Conservation (phyloP, 2,113 vertebrate species). For the Girardinichthys multiradiatus region DNA sequence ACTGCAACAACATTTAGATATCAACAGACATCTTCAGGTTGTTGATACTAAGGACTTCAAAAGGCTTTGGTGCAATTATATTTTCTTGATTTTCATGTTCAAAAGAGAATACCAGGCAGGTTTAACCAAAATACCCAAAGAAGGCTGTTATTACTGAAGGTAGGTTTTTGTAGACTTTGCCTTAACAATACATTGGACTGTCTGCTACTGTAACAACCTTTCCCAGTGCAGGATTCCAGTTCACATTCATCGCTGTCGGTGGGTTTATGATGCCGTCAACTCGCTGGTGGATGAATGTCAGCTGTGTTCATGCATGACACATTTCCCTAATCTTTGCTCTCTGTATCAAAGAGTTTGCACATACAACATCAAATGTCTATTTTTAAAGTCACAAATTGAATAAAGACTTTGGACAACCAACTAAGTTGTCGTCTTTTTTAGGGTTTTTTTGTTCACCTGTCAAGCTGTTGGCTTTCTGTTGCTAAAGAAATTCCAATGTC, state of each 20-base stretch:
- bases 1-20: no score
- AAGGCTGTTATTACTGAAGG: no score
- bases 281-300: slow-evolving; percentile 79
- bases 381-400: slow-evolving; percentile 1
- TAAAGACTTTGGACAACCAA: slow-evolving; percentile 28
- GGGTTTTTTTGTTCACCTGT: no score
- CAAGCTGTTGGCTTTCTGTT: no score
- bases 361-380: neutral
- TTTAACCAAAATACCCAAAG: no score
- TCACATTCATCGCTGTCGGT: slow-evolving; percentile 87
- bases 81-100: no score
- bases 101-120: no score
- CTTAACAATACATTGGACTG: neutral
- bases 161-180: no score
- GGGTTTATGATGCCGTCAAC: slow-evolving; percentile 74
- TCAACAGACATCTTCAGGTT: no score
- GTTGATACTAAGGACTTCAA: no score
- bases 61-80: no score
- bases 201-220: neutral
- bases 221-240: slow-evolving; percentile 54
- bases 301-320: slow-evolving; percentile 54
- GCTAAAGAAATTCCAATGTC: no score
- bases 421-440: neutral
- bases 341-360: slow-evolving; percentile 1
- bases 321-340: neutral